phyloP scores from a whole-genome alignment of 2,113 vertebrate genomes.

The Philantomba maxwellii region DNA sequence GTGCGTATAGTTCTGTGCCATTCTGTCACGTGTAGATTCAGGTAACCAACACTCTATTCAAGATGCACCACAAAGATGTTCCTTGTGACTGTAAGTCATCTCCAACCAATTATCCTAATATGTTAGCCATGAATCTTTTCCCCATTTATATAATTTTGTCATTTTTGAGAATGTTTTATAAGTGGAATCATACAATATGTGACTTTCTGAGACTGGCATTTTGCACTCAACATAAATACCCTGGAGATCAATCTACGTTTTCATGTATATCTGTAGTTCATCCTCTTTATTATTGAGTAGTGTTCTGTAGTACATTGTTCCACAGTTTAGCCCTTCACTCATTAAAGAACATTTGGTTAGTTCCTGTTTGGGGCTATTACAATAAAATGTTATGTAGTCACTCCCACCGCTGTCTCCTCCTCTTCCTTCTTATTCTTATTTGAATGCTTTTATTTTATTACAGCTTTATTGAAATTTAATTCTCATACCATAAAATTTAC shows the following conservation, averaged over 20 bases:
- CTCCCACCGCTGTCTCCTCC: background rate
- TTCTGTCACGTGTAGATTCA: background rate
- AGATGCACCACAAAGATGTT: background rate
- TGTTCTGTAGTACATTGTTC: background rate
- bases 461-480: background rate
- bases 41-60: background rate
- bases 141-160: background rate
- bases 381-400: background rate
- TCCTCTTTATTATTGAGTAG: background rate
- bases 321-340: background rate
- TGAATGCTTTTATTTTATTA: background rate
- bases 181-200: background rate
- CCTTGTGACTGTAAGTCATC: background rate
- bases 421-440: background rate
- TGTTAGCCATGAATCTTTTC: background rate
- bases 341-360: background rate
- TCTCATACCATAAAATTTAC: background rate
- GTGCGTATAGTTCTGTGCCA: background rate
- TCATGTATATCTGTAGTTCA: background rate
- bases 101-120: background rate
- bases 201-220: background rate
- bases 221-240: background rate
- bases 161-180: background rate
- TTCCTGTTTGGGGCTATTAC: background rate
- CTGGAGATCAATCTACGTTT: background rate